Percentiles rank a stretch among this genome's conserved stretches.
These are phyloP conservation scores for Chiloscyllium plagiosum DNA, from an alignment of 2,113 vertebrate species.

Conservation along the genomic window DNA sequence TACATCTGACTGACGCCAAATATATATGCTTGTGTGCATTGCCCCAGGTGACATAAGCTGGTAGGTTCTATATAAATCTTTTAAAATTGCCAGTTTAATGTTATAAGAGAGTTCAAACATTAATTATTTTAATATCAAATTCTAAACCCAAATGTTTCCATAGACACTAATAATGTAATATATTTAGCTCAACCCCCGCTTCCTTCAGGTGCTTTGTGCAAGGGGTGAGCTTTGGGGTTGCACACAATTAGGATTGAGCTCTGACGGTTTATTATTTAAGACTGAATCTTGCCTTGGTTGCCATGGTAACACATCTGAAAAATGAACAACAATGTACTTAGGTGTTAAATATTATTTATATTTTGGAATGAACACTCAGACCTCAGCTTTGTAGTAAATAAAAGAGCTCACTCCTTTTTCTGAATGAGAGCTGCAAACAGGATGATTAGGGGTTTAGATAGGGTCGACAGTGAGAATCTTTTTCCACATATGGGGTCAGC, in stretches of 20 bases:
- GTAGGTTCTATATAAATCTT: not conserved
- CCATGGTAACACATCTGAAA: constrained; percentile 14
- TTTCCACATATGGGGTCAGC: too few species aligned
- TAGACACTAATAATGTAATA: not conserved
- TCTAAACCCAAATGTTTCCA: not conserved
- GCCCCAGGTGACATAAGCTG: not conserved
- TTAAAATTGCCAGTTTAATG: not conserved
- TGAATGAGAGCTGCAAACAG: not conserved
- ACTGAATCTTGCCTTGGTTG: not conserved
- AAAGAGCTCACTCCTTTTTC: not conserved
- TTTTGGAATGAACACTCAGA: not conserved
- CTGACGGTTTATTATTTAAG: not conserved
- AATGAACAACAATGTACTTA: too few species aligned
- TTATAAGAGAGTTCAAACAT: not conserved
- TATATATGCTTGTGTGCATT: not conserved
- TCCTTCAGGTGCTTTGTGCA: not conserved
- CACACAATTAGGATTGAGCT: not conserved
- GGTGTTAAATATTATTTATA: not conserved
- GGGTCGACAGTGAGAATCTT: too few species aligned
- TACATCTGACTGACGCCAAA: not conserved
- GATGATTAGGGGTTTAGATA: too few species aligned
- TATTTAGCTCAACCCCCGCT: not conserved
- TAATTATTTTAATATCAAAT: constrained; percentile 8
- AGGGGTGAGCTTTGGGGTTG: not conserved
- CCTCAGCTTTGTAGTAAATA: constrained; percentile 2